These are phyloP conservation scores for Dynastes maya DNA, from an alignment of 2,888 invertebrate species.

Conservation along the genomic window DNA sequence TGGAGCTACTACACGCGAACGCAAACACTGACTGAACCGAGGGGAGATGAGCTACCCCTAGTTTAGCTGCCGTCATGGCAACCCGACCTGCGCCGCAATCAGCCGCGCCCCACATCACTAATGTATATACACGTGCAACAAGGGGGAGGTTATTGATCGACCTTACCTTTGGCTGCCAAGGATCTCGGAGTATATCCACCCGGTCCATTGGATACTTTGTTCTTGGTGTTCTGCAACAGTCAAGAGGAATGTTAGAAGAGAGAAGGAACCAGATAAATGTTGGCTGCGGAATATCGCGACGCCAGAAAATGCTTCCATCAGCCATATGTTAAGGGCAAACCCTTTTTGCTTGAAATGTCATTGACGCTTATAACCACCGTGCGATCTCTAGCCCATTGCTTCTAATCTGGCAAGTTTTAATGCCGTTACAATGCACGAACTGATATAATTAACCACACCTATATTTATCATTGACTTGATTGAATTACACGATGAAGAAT, in stretches of 20 bases:
- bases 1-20: constrained; percentile 42
- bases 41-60: constrained; percentile 67
- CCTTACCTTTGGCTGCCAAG: constrained; percentile 54
- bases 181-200: constrained; percentile 43
- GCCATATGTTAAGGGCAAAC: background rate
- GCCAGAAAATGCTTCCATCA: background rate
- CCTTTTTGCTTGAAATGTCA: background rate
- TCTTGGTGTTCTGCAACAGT: constrained; percentile 10
- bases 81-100: constrained; percentile 70
- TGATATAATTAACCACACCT: constrained; percentile 43
- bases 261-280: background rate
- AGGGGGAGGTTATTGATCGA: constrained; percentile 63
- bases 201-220: constrained; percentile 21
- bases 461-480: constrained; percentile 27
- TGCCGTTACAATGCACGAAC: constrained; percentile 1
- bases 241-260: background rate
- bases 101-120: constrained; percentile 70
- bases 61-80: constrained; percentile 68
- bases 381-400: constrained; percentile 21
- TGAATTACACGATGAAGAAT: background rate
- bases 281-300: background rate
- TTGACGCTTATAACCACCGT: background rate
- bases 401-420: constrained; percentile 16
- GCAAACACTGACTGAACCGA: constrained; percentile 63
- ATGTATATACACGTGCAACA: constrained; percentile 68